Base-by-base conservation (phyloP, 2,797 vertebrate genomes). In the Chrosomus eos region DNA sequence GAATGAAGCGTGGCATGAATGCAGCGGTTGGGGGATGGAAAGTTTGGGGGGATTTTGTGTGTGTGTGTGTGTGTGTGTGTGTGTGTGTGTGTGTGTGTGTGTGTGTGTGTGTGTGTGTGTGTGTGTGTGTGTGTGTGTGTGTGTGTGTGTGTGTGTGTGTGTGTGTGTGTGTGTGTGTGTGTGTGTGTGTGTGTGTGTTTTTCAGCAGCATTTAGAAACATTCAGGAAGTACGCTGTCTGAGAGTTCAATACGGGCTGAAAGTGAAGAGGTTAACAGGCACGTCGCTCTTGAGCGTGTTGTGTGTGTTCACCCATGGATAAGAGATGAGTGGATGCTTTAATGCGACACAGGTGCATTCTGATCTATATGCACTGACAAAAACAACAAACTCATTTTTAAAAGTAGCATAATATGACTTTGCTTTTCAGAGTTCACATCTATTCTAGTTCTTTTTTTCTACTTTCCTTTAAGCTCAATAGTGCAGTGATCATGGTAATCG, bases 341-440 rank as follows among this genome's bases (percentile, higher is more conserved):
- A 84, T 88, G 60, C 43, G 82, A 77, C 53, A 80, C 85, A 85
- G 85, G 76, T 88, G 83, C 53, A 79, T 71, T 87, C 53, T 80
- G 68, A 82, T 87, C 62, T 64, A 31, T 55, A 58, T 75, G 48
- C 19, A 48, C 67, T 84, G 45, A 73, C 72, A 71, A 81, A 81
- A 81, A 38, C 28, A 73, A 81, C 18, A 26, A 16, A 53, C 60
- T 33, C 1, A 5, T 82, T 40, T 48, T 45, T 33, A 45, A 62
- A 28, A 71, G 18, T 5, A n/a, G 26, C 14, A 0, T 31, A 38
- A 36, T 33, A 66, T 45, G 72, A 75, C 2, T 1, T 66, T 83
- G 31, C 18, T 75, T 14, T 64, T 31, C 40, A 26, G 45, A 55
- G 45, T 81, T 74, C 28, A 82, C 38, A 62, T 16, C 13, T 66